Conservation (phyloP, 2,888 invertebrate genomes). For the Oscheius sp. region DNA sequence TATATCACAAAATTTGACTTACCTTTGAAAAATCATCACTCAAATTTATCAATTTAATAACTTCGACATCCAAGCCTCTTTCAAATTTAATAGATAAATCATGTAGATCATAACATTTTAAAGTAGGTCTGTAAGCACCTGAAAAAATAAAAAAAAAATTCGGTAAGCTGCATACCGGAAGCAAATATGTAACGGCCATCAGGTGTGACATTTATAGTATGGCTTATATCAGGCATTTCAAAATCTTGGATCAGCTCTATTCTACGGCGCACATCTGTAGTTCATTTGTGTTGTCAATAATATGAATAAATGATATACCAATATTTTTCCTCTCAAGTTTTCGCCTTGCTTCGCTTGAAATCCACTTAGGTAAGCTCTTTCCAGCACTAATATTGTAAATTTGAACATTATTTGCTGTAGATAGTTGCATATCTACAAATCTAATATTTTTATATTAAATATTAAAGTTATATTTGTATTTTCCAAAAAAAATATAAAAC, state of each 20-base stretch:
- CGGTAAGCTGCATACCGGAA: conserved; percentile 79
- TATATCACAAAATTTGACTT: not conserved
- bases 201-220: conserved; percentile 84
- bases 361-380: conserved; percentile 90
- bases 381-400: conserved; percentile 97
- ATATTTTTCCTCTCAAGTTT: conserved; percentile 76
- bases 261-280: conserved; percentile 84
- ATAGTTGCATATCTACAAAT: conserved; percentile 64
- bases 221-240: conserved; percentile 93
- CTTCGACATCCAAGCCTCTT: conserved; percentile 94
- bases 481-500: no score
- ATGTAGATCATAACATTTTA: conserved; percentile 94
- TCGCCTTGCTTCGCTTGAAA: conserved; percentile 75
- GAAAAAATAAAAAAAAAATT: conserved; percentile 1
- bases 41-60: conserved; percentile 89
- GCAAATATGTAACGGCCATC: conserved; percentile 93
- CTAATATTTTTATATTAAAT: no score
- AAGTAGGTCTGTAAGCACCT: conserved; percentile 88
- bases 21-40: conserved; percentile 97
- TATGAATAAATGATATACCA: no score
- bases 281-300: no score
- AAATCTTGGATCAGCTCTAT: conserved; percentile 98
- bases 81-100: conserved; percentile 97
- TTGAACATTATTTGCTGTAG: conserved; percentile 87
- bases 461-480: no score